These are phyloP conservation scores for Epirrhoe tristata DNA, from an alignment of 2,888 invertebrate genomes.

Conservation along the genomic window DNA sequence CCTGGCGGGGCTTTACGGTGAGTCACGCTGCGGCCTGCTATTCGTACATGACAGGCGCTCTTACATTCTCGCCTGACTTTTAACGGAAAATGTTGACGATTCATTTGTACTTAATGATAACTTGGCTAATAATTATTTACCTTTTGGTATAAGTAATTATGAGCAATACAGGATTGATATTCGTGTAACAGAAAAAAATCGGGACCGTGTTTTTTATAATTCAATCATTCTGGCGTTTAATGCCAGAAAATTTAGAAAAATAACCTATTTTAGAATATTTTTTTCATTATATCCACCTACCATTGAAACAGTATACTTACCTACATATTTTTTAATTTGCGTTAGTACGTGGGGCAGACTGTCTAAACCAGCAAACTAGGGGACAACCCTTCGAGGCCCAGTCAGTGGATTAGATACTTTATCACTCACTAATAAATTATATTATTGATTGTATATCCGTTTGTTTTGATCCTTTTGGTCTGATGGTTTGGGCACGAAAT, in stretches of 20 bases:
- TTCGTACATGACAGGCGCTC: conserved; percentile 55
- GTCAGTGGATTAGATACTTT: conserved; percentile 24
- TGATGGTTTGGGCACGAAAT: conserved; percentile 22
- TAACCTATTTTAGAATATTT: background rate
- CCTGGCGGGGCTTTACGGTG: conserved; percentile 73
- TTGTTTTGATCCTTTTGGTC: conserved; percentile 39
- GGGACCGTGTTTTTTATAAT: no score
- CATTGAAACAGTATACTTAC: conserved; percentile 3
- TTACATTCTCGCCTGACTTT: background rate
- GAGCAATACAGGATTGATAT: no score
- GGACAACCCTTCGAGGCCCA: conserved; percentile 60
- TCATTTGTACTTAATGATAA: no score
- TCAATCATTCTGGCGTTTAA: no score
- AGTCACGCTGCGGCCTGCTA: conserved; percentile 67
- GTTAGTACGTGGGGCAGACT: conserved; percentile 58
- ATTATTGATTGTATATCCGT: conserved; percentile 17
- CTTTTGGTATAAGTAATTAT: no score
- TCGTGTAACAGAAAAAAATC: no score
- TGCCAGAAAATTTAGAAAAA: no score
- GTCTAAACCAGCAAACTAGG: conserved; percentile 56
- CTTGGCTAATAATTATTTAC: no score
- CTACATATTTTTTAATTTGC: conserved; percentile 65
- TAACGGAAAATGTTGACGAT: background rate
- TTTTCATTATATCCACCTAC: background rate
- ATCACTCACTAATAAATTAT: conserved; percentile 13